Base-by-base conservation (phyloP, 2,113 vertebrate genomes). In the Nerophis ophidion region DNA sequence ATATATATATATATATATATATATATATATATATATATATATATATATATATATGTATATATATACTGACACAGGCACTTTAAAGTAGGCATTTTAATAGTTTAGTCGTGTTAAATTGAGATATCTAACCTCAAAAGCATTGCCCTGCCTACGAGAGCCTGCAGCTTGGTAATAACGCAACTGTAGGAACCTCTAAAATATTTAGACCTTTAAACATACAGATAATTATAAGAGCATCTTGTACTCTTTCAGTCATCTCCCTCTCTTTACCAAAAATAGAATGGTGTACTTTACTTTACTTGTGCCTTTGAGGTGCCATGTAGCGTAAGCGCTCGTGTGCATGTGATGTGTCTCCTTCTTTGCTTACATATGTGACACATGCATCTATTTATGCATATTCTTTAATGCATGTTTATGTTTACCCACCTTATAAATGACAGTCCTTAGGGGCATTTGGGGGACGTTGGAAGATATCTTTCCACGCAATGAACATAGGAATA, bases 181-280 rank as follows among this genome's bases (percentile, higher is more conserved):
- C 84, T 60, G 65, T 74, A 57, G 76, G 75, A 77, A 60, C 46
- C 66, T 63, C 49, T 84, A 59, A 84, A 85, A 83, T 82, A 86
- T 89, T 85, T 80, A 86, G 72, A 80, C 61, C 62, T 16, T 63
- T 80, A 81, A 82, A 84, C 64, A 74, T 69, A 81, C 53, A 65
- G 61, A 79, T 47, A 65, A 80, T 73, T 76, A 64, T 51, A 60
- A 53, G 19, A 62, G 72, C 61, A 67, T 61, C 56, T 47, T 60
- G 48, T 46, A n/a, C 26, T 35, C 57, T 63, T 60, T 62, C 16
- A 57, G 57, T 65, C 44, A 49, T 50, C 59, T 4, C 15, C 62
- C 17, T 47, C 48, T 54, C 53, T 66, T 8, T 47, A 17, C 40
- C 46, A 26, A 61, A 61, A 75, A 66, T 56, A 64, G 68, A 49